These are phyloP conservation scores for Aphidius colemani DNA, from an alignment of 2,888 invertebrate species.

Conservation along the genomic window DNA sequence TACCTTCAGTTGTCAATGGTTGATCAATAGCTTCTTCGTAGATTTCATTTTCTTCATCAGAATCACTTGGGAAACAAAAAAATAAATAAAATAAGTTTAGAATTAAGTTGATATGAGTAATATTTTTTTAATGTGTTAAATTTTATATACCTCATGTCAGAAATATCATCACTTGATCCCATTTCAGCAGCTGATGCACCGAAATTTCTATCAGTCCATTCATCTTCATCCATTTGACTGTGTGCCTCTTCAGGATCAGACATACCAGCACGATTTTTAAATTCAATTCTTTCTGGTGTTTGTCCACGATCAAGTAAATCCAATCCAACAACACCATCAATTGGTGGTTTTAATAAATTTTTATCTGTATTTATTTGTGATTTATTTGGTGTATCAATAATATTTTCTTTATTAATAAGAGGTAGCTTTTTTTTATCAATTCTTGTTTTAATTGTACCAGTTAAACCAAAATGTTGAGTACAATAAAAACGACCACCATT, in stretches of 20 bases:
- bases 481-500: conserved; percentile 71
- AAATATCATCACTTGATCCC: conserved; percentile 70
- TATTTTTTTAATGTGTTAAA: conserved; percentile 1
- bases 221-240: conserved; percentile 90
- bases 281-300: conserved; percentile 81
- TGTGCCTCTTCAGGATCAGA: conserved; percentile 70
- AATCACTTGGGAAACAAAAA: conserved; percentile 59
- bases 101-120: background rate
- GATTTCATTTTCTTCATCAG: conserved; percentile 70
- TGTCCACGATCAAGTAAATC: conserved; percentile 65
- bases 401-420: conserved; percentile 56
- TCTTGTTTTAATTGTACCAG: conserved; percentile 61
- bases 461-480: conserved; percentile 72
- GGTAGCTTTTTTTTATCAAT: conserved; percentile 52
- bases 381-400: conserved; percentile 60
- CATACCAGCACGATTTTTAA: conserved; percentile 73
- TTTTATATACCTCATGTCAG: conserved; percentile 61
- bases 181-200: conserved; percentile 76
- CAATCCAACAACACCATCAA: conserved; percentile 61
- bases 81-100: background rate
- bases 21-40: conserved; percentile 73
- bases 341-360: conserved; percentile 41
- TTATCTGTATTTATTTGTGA: conserved; percentile 37
- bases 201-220: conserved; percentile 94
- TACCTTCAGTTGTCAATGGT: conserved; percentile 70